Percentiles rank a stretch among this genome's conserved stretches.
These are phyloP conservation scores for Dicrostonyx torquatus DNA, from an alignment of 2,797 vertebrate genomes.

Conservation along the genomic window DNA sequence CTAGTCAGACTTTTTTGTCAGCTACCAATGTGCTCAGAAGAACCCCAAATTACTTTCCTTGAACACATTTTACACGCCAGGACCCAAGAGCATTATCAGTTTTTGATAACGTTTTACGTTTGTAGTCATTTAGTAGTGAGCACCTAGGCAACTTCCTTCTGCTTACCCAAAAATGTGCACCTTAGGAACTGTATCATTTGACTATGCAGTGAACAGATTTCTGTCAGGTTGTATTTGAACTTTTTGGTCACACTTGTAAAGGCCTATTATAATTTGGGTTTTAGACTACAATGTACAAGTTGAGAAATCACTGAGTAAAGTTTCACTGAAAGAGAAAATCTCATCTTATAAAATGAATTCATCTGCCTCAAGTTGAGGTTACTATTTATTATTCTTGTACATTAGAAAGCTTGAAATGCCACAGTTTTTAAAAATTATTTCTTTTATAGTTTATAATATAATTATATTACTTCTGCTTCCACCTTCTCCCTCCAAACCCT, in stretches of 20 bases:
- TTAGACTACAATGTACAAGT: neutral
- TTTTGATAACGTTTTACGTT: slow-evolving; percentile 21
- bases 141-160: neutral
- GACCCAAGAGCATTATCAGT: neutral
- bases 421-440: neutral
- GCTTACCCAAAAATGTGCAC: slow-evolving; percentile 25
- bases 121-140: neutral
- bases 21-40: neutral
- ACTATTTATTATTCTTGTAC: slow-evolving; percentile 20
- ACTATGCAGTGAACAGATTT: slow-evolving; percentile 2
- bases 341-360: slow-evolving; percentile 20
- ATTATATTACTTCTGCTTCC: neutral
- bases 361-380: neutral
- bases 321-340: neutral
- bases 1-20: neutral
- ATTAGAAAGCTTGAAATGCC: neutral
- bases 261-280: neutral
- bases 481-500: neutral
- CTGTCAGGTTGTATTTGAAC: neutral
- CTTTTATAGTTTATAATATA: neutral
- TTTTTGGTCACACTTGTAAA: neutral
- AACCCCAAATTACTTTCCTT: neutral
- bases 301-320: slow-evolving; percentile 13
- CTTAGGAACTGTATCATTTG: neutral
- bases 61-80: neutral